Conservation (phyloP, 2,113 vertebrate genomes). For the Erpornis zantholeuca region DNA sequence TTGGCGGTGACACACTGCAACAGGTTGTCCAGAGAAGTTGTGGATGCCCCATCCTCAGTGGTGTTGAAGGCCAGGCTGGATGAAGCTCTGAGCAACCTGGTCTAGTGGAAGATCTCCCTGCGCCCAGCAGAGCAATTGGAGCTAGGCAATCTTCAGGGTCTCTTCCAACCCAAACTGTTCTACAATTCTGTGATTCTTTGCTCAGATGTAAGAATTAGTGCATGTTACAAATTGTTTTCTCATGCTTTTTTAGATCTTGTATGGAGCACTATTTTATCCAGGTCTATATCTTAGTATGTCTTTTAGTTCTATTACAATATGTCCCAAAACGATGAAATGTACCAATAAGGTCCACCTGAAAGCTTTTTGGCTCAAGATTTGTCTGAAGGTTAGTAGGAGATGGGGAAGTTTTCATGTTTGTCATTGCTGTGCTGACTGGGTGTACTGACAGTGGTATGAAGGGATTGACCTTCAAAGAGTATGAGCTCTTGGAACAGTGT, state of each 20-base stretch:
- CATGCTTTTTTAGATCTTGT: not conserved
- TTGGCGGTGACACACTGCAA: rapidly evolving
- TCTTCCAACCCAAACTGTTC: not conserved
- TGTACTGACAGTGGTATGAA: not conserved
- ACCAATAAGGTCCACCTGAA: not conserved
- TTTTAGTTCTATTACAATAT: not conserved
- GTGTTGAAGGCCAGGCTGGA: not conserved
- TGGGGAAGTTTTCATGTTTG: not conserved
- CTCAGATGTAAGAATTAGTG: not conserved
- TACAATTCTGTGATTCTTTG: not conserved
- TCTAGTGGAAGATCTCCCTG: not conserved
- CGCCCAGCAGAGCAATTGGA: rapidly evolving
- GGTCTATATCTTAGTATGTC: not conserved
- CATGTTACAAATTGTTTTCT: not conserved
- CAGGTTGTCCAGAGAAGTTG: not conserved
- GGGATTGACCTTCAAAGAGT: not conserved
- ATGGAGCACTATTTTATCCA: not conserved
- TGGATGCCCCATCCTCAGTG: not conserved
- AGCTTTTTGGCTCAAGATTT: not conserved
- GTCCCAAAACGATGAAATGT: not conserved
- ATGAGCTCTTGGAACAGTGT: not conserved
- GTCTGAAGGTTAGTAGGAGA: not conserved
- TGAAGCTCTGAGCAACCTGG: not conserved
- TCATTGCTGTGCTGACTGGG: not conserved
- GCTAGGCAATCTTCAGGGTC: not conserved